Conservation (phyloP, 1,140 invertebrate species). For the Drosophila yakuba region DNA sequence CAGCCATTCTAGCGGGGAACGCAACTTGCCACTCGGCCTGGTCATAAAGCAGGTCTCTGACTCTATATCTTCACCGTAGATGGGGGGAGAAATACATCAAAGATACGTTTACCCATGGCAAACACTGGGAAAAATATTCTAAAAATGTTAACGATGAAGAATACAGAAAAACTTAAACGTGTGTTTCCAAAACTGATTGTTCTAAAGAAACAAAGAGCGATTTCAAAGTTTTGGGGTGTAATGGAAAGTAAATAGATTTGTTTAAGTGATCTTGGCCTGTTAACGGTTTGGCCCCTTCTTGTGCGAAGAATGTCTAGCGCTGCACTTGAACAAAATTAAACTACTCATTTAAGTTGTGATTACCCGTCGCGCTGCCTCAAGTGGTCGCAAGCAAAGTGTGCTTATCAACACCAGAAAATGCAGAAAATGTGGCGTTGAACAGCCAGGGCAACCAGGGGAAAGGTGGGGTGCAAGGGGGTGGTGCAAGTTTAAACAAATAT, state of each 20-base stretch:
- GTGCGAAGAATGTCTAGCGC: conserved; percentile 10
- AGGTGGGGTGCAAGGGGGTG: not conserved
- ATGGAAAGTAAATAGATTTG: too few species aligned
- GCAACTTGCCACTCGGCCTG: conserved; percentile 29
- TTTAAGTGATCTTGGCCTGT: not conserved
- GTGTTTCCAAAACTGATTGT: too few species aligned
- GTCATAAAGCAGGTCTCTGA: conserved; percentile 49
- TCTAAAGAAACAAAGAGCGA: too few species aligned
- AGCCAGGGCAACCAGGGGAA: not conserved
- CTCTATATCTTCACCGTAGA: conserved; percentile 13
- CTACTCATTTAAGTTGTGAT: conserved; percentile 78
- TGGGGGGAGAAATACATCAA: conserved; percentile 23
- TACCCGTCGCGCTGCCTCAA: conserved; percentile 69
- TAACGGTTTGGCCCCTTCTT: not conserved
- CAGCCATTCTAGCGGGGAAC: conserved; percentile 25
- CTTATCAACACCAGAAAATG: conserved; percentile 71
- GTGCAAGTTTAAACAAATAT: conserved; percentile 76
- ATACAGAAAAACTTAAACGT: too few species aligned
- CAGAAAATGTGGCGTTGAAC: conserved; percentile 2
- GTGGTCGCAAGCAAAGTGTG: conserved; percentile 64
- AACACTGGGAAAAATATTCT: conserved; percentile 2
- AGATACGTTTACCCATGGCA: not conserved
- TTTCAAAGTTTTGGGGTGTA: too few species aligned
- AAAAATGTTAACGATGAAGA: not conserved
- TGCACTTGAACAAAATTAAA: conserved; percentile 78